A percentile compares a stretch with the other conserved stretches of the same genome.
phyloP scores from a whole-genome alignment of 2,113 vertebrate species.

The Steatornis caripensis region DNA sequence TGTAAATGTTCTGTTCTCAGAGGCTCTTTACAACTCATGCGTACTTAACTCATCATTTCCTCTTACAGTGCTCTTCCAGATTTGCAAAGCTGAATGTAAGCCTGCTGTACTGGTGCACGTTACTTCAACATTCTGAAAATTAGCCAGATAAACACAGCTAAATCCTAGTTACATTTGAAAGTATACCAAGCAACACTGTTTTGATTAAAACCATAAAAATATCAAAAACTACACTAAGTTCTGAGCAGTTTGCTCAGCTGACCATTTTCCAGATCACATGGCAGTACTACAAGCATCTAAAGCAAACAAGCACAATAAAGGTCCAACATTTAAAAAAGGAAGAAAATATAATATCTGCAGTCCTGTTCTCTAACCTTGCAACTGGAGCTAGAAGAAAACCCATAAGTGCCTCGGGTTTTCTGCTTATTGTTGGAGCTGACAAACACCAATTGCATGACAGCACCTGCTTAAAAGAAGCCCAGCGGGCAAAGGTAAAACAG shows the following conservation, averaged over 20 bases:
- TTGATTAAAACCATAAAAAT: background rate
- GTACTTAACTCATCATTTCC: background rate
- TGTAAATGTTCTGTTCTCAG: background rate
- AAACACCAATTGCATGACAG: background rate
- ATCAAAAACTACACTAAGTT: background rate
- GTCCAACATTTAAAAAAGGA: background rate
- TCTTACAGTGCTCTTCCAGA: background rate
- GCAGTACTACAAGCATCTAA: background rate
- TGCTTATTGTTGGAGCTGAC: background rate
- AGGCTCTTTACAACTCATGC: background rate
- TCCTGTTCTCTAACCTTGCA: background rate
- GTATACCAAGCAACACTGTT: background rate
- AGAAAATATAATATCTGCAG: background rate
- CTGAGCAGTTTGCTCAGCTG: background rate
- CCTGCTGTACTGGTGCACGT: background rate
- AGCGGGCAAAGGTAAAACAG: background rate
- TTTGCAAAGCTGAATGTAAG: background rate
- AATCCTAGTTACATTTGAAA: background rate
- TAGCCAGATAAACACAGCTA: background rate
- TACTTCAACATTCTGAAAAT: background rate
- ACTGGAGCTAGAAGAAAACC: background rate
- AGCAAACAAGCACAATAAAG: background rate
- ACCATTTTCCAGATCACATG: background rate
- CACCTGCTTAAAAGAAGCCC: background rate
- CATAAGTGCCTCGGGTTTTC: accelerated